Conservation (phyloP, 2,888 invertebrate species). For the Plagodis pulveraria region DNA sequence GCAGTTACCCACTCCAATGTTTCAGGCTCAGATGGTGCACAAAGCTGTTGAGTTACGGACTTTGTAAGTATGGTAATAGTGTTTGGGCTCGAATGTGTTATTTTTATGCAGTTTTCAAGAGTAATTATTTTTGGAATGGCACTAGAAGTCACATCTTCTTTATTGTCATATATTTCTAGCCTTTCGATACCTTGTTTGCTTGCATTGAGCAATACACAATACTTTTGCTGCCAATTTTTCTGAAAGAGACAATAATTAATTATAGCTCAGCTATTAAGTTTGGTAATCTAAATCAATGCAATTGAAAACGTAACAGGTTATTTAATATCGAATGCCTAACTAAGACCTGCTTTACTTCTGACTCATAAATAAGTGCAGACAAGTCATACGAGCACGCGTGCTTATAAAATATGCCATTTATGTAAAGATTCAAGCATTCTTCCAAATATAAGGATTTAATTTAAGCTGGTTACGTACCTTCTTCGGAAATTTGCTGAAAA, state of each 20-base stretch:
- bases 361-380: conserved; percentile 39
- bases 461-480: conserved; percentile 77
- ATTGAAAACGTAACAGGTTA: conserved; percentile 32
- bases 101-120: conserved; percentile 94
- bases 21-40: conserved; percentile 87
- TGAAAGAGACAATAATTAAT: conserved; percentile 61
- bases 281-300: conserved; percentile 5
- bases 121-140: conserved; percentile 91
- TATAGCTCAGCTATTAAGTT: neutral
- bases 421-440: conserved; percentile 6
- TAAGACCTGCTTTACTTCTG: conserved; percentile 38
- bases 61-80: conserved; percentile 91
- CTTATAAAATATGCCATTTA: conserved; percentile 25
- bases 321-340: conserved; percentile 20
- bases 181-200: conserved; percentile 94
- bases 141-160: conserved; percentile 87
- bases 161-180: conserved; percentile 93
- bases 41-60: conserved; percentile 87
- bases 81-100: conserved; percentile 87
- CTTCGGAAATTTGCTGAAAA: conserved; percentile 91
- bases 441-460: conserved; percentile 11
- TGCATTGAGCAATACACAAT: conserved; percentile 91
- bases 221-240: conserved; percentile 94
- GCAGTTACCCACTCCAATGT: conserved; percentile 91
- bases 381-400: conserved; percentile 31